Base-by-base conservation (phyloP, 2,888 invertebrate species). In the Tachystola acroxantha region DNA sequence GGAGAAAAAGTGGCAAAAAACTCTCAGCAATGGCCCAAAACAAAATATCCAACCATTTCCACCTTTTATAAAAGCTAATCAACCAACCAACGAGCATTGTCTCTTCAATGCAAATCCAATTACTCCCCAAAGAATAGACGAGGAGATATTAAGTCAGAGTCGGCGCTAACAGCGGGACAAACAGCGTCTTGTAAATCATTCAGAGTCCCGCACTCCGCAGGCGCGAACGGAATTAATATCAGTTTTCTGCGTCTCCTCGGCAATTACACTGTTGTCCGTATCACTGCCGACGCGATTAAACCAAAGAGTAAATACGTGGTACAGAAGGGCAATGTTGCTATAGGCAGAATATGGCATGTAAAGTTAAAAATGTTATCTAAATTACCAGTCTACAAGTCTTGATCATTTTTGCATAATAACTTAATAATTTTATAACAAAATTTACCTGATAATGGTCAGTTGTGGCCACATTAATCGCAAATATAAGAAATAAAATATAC, bases 181-280 rank as follows among this genome's bases (percentile, higher is more conserved):
- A 58, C 54, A 57, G 50, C 51, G 58, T 62, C 67, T 67, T 69
- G 64, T 80, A 73, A 80, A 75, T 74, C 69, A 68, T 68, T 66
- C 62, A 69, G 53, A 49, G 48, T 39, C 37, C 38, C 40, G 64
- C 58, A 58, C 54, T 38, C 38, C 40, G 64, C 58, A 58, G 54
- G 66, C 64, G 67, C 60, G 64, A 70, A 65, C 64, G 64, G 58
- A 73, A 76, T 77, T 78, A 77, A 82, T 85, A 84, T 73, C 78
- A 69, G 71, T 80, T 80, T 78, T 77, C 74, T 79, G 65, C 74
- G 75, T 76, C 77, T 67, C 67, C 58, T 50, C 52, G 55, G 62
- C 82, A 80, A 84, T 84, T 82, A 82, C 77, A 64, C 53, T 59
- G 69, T 63, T 73, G 74, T 61, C 68, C 61, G 80, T 81, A 82